A percentile compares a stretch with the other conserved stretches of the same genome.
phyloP scores from a whole-genome alignment of 2,113 vertebrate species.

The Rhinolophus ferrumequinum region DNA sequence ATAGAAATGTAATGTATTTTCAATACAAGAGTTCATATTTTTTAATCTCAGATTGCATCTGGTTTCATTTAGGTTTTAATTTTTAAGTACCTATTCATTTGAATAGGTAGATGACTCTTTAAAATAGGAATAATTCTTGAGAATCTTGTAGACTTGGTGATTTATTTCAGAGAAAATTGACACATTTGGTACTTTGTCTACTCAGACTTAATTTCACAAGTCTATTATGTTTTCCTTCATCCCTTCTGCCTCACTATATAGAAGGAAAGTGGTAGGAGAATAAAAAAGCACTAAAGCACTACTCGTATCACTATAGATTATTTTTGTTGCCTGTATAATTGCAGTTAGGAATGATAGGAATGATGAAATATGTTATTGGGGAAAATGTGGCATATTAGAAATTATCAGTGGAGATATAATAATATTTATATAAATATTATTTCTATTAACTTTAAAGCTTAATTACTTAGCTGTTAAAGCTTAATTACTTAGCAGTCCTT shows the following conservation, averaged over 20 bases:
- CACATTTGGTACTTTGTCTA: neutral
- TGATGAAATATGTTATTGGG: slow-evolving; percentile 15
- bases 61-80: neutral
- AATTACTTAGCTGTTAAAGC: neutral
- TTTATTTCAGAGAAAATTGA: slow-evolving; percentile 27
- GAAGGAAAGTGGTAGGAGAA: neutral
- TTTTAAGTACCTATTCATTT: slow-evolving; percentile 39
- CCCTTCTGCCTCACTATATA: neutral
- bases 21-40: neutral
- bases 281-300: neutral
- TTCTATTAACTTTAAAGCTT: slow-evolving; percentile 15
- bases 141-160: slow-evolving; percentile 19
- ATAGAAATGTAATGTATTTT: neutral
- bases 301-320: neutral
- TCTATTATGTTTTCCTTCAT: neutral
- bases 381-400: slow-evolving; percentile 8
- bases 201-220: neutral
- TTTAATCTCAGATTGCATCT: slow-evolving; percentile 5
- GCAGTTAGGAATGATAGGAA: slow-evolving; percentile 40
- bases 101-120: neutral
- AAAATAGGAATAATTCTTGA: slow-evolving; percentile 26
- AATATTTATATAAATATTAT: neutral
- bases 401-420: neutral
- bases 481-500: neutral
- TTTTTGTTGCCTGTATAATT: slow-evolving; percentile 17